Conservation (phyloP, 2,797 vertebrate species). For the Scomberomorus guttatus region DNA sequence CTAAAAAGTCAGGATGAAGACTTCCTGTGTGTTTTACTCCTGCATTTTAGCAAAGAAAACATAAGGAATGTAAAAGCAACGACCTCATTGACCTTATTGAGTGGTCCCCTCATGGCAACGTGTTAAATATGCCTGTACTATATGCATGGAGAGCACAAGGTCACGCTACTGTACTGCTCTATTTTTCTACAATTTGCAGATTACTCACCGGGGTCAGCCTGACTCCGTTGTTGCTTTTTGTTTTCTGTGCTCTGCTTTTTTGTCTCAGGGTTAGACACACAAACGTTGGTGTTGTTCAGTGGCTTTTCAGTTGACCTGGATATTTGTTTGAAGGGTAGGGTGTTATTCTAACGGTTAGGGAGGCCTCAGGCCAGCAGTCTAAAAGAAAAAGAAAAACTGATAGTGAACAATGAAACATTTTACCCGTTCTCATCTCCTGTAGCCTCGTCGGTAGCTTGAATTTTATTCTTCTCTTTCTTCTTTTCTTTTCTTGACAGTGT, state of each 20-base stretch:
- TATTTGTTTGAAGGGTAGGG: constrained; percentile 28
- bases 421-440: constrained; percentile 64
- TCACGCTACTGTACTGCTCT: not conserved
- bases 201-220: constrained; percentile 39
- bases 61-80: not conserved
- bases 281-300: constrained; percentile 40
- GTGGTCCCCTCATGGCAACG: not conserved
- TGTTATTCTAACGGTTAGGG: constrained; percentile 21
- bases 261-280: constrained; percentile 37
- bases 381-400: not conserved
- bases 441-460: constrained; percentile 22
- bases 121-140: not conserved
- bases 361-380: constrained; percentile 4
- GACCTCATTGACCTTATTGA: not conserved
- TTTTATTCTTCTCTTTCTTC: constrained; percentile 71
- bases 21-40: constrained; percentile 70
- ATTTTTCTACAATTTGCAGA: not conserved
- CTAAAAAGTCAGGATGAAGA: constrained; percentile 56
- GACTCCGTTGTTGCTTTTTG: constrained; percentile 24
- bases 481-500: constrained; percentile 94
- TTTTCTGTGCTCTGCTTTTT: constrained; percentile 1
- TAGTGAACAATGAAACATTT: constrained; percentile 12
- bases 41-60: constrained; percentile 72
- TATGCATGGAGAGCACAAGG: not conserved
- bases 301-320: constrained; percentile 65